These are phyloP conservation scores for Xiphophorus hellerii DNA, from an alignment of 2,113 vertebrate genomes.

Conservation along the genomic window DNA sequence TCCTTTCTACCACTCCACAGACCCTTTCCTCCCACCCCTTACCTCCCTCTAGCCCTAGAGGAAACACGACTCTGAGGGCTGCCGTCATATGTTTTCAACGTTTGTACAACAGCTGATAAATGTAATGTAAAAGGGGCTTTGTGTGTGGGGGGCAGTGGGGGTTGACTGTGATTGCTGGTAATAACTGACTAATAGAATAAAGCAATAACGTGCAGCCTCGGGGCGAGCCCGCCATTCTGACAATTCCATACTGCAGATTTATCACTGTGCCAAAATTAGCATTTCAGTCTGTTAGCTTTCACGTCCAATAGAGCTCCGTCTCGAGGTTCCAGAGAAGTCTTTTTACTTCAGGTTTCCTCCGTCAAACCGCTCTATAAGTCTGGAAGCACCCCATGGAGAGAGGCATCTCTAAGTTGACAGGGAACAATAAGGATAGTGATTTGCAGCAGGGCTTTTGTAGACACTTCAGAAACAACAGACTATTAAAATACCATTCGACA, in stretches of 20 bases:
- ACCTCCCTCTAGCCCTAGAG: conserved; percentile 58
- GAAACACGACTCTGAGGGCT: conserved; percentile 80
- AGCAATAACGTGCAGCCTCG: conserved; percentile 81
- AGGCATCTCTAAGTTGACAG: conserved; percentile 46
- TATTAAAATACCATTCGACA: conserved; percentile 34
- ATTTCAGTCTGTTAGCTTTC: conserved; percentile 79
- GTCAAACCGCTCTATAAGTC: conserved; percentile 51
- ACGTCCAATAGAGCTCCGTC: conserved; percentile 72
- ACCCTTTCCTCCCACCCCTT: conserved; percentile 18
- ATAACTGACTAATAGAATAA: conserved; percentile 88
- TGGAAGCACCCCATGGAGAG: conserved; percentile 39
- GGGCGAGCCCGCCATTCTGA: conserved; percentile 75
- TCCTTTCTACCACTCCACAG: conserved; percentile 47
- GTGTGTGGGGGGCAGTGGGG: conserved; percentile 70
- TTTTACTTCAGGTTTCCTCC: conserved; percentile 54
- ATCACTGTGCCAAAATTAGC: conserved; percentile 80
- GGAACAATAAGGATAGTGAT: conserved; percentile 56
- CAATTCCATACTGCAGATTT: conserved; percentile 83
- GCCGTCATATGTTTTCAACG: conserved; percentile 80
- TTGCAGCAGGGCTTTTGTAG: conserved; percentile 40
- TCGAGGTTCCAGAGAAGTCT: conserved; percentile 48
- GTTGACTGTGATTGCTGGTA: conserved; percentile 83
- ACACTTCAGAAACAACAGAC: conserved; percentile 48
- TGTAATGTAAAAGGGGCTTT: conserved; percentile 79
- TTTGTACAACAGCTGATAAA: conserved; percentile 83